Percentiles rank a stretch among this genome's conserved stretches.
Evolutionary conservation across 1,140 invertebrate genomes (phyloP).

Genomic region (Gonioctena quinquepunctata): DNA sequence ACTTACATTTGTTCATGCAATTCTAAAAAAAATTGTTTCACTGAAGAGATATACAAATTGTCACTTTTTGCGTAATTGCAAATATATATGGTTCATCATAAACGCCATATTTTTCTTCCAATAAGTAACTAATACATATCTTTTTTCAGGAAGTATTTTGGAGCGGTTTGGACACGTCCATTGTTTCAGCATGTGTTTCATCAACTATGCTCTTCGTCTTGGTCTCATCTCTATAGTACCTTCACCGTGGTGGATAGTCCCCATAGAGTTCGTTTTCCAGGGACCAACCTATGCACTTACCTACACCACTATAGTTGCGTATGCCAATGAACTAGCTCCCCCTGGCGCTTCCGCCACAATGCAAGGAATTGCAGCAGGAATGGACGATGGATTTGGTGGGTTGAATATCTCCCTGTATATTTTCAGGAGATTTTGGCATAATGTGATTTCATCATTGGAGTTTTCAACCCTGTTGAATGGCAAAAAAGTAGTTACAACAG

Average conservation of each 20-base stretch:
- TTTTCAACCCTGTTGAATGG: too few relatives aligned
- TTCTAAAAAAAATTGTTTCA: too few relatives aligned
- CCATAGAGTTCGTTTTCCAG: conserved; percentile 73
- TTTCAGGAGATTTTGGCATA: too few relatives aligned
- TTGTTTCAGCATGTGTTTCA: conserved; percentile 72
- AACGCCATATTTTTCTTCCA: too few relatives aligned
- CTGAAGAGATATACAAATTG: too few relatives aligned
- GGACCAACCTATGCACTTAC: conserved; percentile 79
- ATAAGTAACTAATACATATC: too few relatives aligned
- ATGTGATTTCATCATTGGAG: too few relatives aligned
- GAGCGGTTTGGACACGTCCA: conserved; percentile 72
- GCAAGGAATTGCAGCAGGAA: conserved; percentile 79
- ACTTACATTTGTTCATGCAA: too few relatives aligned
- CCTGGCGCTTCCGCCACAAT: conserved; percentile 79
- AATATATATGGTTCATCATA: too few relatives aligned
- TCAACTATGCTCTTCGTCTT: conserved; percentile 70
- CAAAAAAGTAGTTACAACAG: too few relatives aligned
- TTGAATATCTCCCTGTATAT: too few relatives aligned
- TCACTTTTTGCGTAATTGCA: too few relatives aligned
- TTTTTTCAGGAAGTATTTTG: conserved; percentile 66
- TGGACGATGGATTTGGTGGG: conserved; percentile 79
- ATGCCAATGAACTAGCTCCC: conserved; percentile 74
- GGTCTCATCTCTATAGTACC: conserved; percentile 70
- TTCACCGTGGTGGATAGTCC: conserved; percentile 74
- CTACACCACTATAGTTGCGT: conserved; percentile 77